Percentiles rank a stretch among this genome's conserved stretches.
These are phyloP conservation scores for Eremobia ochroleuca DNA, from an alignment of 2,888 invertebrate genomes.

Conservation along the genomic window DNA sequence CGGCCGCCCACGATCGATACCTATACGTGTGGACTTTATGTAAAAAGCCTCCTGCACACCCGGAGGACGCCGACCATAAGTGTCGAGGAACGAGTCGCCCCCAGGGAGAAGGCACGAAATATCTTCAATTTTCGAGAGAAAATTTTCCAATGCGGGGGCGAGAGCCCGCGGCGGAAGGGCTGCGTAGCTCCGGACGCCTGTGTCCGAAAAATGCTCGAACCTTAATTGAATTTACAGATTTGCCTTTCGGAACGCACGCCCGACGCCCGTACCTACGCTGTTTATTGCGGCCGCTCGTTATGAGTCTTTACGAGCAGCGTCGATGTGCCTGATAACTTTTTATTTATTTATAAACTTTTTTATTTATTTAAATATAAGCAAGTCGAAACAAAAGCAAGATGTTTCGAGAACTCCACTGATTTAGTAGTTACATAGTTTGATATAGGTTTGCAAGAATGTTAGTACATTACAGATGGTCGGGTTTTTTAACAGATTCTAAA, in stretches of 20 bases:
- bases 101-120: conserved; percentile 90
- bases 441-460: not conserved
- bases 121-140: conserved; percentile 91
- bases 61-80: conserved; percentile 90
- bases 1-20: conserved; percentile 90
- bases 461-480: not conserved
- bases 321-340: conserved; percentile 77
- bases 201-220: conserved; percentile 90
- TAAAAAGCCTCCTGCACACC: conserved; percentile 91
- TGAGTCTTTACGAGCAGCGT: conserved; percentile 78
- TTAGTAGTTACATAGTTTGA: not conserved
- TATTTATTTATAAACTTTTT: conserved; percentile 72
- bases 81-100: conserved; percentile 91
- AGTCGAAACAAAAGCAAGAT: conserved; percentile 32
- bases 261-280: conserved; percentile 75
- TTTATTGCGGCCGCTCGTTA: conserved; percentile 84
- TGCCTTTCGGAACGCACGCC: conserved; percentile 87
- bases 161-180: conserved; percentile 89
- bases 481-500: not conserved
- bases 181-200: conserved; percentile 85
- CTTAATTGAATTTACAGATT: conserved; percentile 91
- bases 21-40: conserved; percentile 91
- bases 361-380: conserved; percentile 54
- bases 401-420: conserved; percentile 4
- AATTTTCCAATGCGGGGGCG: conserved; percentile 90